Conservation (phyloP, 2,797 vertebrate species). For the Lates japonicus region DNA sequence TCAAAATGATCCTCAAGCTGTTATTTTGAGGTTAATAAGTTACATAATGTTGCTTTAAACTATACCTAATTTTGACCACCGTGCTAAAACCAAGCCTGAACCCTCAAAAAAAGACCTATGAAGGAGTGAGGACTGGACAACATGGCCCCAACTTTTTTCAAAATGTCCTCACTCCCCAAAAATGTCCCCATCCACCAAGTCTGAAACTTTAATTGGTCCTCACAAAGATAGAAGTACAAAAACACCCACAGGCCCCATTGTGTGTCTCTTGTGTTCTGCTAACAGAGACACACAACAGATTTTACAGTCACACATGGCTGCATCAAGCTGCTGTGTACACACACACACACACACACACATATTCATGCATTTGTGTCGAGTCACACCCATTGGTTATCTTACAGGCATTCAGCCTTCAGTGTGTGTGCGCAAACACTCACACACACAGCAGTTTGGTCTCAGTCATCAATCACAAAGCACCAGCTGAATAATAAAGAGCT, state of each 20-base stretch:
- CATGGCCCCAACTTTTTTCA: background rate
- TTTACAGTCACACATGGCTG: conserved; percentile 44
- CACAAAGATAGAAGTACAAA: conserved; percentile 6
- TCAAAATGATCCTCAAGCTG: no score
- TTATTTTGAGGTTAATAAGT: no score
- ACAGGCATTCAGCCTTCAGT: conserved; percentile 12
- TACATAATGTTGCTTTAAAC: no score
- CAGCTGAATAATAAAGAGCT: conserved; percentile 57
- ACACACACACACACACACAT: conserved; percentile 17
- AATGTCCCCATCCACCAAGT: background rate
- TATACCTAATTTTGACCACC: no score
- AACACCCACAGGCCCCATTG: background rate
- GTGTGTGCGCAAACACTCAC: conserved; percentile 29
- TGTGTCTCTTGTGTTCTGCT: conserved; percentile 26
- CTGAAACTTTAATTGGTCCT: background rate
- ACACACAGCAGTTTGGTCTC: conserved; percentile 27
- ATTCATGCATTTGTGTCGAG: conserved; percentile 7
- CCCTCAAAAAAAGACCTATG: no score
- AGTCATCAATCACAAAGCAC: conserved; percentile 53
- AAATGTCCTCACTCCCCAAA: conserved; percentile 8
- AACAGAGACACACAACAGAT: conserved; percentile 7
- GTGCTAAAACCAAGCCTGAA: no score
- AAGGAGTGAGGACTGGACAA: background rate
- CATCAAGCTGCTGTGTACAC: background rate
- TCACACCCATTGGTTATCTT: conserved; percentile 44